Conservation (phyloP, 2,888 invertebrate species). For the Selenia dentaria region DNA sequence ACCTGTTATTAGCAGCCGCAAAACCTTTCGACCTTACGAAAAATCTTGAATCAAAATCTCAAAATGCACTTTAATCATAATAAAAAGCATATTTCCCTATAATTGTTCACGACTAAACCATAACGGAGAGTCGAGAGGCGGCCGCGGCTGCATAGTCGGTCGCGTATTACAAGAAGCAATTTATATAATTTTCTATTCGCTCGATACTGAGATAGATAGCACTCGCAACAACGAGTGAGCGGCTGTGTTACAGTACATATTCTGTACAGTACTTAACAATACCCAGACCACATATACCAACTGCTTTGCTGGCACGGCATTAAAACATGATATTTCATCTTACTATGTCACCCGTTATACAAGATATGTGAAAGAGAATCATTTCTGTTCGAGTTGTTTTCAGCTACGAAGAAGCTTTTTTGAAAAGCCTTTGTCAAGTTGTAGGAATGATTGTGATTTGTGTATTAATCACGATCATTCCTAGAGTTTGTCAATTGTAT, state of each 20-base stretch:
- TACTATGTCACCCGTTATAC: no score
- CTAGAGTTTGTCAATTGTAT: no score
- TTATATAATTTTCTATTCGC: conserved; percentile 72
- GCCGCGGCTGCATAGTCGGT: conserved; percentile 8
- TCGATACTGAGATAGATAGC: conserved; percentile 57
- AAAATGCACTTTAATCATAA: conserved; percentile 33
- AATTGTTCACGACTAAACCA: conserved; percentile 60
- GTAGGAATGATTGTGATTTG: no score
- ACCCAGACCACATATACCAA: no score
- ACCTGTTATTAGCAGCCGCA: conserved; percentile 13
- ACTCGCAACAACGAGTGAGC: conserved; percentile 26
- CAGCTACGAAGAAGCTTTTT: no score
- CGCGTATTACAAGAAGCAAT: conserved; percentile 66
- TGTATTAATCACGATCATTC: no score
- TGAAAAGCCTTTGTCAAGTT: no score
- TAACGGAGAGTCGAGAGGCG: conserved; percentile 40
- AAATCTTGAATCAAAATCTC: conserved; percentile 14
- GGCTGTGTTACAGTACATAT: conserved; percentile 26
- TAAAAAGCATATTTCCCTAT: conserved; percentile 51
- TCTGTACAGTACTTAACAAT: neutral
- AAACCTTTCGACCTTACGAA: conserved; percentile 23
- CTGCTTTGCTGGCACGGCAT: no score
- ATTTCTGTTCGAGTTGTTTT: no score
- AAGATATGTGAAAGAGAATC: no score
- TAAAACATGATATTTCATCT: neutral